Evolutionary conservation across 2,888 invertebrate species (phyloP), one percentile per base, ranked within the genome.

Genomic region (Dusona sp.): DNA sequence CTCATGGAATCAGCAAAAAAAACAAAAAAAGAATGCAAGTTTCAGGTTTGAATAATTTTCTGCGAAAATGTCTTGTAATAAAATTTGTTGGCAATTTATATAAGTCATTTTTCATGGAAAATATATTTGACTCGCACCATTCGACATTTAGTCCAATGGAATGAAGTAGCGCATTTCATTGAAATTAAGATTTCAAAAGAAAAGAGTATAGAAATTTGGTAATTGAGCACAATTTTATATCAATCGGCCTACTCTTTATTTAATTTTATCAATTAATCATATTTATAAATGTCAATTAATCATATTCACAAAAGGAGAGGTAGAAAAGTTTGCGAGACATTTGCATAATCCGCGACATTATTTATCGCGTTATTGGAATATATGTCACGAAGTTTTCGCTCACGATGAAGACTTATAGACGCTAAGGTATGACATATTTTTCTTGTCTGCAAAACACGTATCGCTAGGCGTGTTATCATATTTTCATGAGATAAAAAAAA

Each of bases 401-500:
- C 45, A 45, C 75, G 51, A 57, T 75, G 38, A 57, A 61, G 64
- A 36, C 38, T 45, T 22, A 67, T 48, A 33, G 73, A 36, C 33
- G 79, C 36, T 9, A 19, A 3, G 61, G 64, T 19, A 73, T 36
- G 73, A 33, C 25, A 75, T 45, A 64, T 77, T 72, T 72, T 81
- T 72, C 65, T 54, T 19, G 72, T 57, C 75, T 57, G 36, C 54
- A 61, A 81, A 67, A 68, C 48, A 64, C 72, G 51, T 61, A 72
- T 61, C 45, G n/a, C 51, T 19, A n/a, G 13, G 54, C 45, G 68
- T 64, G 73, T 86, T 79, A 85, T 79, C 77, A 68, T 85, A 85
- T 74, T 83, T 80, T 86, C 61, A 78, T 57, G 80, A 83, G 29
- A 70, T 64, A 75, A 82, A 85, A 79, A 54, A 68, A 82, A 85